phyloP scores from a whole-genome alignment of 1,140 invertebrate species.

The Acromyrmex charruanus region DNA sequence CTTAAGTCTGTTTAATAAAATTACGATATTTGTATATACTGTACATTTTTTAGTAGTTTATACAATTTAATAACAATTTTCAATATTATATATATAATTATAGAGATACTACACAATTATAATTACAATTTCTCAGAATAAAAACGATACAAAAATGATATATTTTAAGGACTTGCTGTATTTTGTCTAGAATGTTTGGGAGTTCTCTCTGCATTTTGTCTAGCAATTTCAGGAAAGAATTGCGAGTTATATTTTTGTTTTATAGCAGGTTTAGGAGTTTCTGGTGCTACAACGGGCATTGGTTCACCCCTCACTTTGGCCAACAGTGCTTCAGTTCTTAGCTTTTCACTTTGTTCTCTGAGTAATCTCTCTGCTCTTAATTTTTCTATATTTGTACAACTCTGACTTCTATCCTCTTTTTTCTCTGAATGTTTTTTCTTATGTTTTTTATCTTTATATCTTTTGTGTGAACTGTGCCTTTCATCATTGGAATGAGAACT shows the following conservation, averaged over 20 bases:
- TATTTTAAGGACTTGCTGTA: constrained; percentile 30
- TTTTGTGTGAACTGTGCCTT: constrained; percentile 61
- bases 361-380: constrained; percentile 93
- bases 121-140: not conserved
- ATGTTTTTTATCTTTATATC: constrained; percentile 68
- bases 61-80: constrained; percentile 20
- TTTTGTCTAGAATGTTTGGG: constrained; percentile 50
- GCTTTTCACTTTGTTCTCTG: constrained; percentile 92
- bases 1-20: no score
- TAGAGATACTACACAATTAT: constrained; percentile 10
- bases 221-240: constrained; percentile 95
- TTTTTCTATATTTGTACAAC: constrained; percentile 89
- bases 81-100: constrained; percentile 3
- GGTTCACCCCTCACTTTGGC: constrained; percentile 88
- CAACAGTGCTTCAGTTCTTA: constrained; percentile 90
- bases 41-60: not conserved
- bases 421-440: constrained; percentile 68
- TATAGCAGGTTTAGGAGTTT: constrained; percentile 80
- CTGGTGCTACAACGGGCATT: constrained; percentile 70
- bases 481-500: constrained; percentile 73
- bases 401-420: constrained; percentile 32
- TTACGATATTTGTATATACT: no score
- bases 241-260: constrained; percentile 96
- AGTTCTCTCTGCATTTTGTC: constrained; percentile 90
- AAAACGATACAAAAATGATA: not conserved